These are phyloP conservation scores for Phalangium opilio DNA, from an alignment of 2,888 invertebrate species.

Conservation along the genomic window DNA sequence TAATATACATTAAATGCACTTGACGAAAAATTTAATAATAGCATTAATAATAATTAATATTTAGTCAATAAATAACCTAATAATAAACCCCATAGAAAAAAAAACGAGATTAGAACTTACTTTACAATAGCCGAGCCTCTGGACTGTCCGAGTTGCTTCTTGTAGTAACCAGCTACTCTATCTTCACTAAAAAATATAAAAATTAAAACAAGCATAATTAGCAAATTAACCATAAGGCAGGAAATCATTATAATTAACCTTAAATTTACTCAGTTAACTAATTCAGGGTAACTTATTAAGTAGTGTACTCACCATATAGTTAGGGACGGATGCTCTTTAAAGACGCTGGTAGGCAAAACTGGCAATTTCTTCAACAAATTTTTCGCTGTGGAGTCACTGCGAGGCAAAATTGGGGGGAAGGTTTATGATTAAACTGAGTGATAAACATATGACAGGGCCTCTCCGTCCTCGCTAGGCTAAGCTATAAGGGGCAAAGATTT, in stretches of 20 bases:
- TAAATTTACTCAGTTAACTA: no score
- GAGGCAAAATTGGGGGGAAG: slow-evolving; percentile 8
- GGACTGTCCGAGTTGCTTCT: slow-evolving; percentile 30
- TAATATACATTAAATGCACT: no score
- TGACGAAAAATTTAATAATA: no score
- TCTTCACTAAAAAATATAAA: slow-evolving; percentile 30
- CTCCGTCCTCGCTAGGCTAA: no score
- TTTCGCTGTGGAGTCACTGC: slow-evolving; percentile 32
- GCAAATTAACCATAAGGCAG: slow-evolving; percentile 2
- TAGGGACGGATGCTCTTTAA: slow-evolving; percentile 33
- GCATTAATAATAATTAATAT: no score
- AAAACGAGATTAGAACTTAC: slow-evolving; percentile 27
- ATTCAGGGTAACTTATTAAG: background rate
- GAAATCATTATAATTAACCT: no score
- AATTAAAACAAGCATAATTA: no score
- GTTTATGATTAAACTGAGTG: slow-evolving; percentile 2
- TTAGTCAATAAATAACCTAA: background rate
- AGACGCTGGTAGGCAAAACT: slow-evolving; percentile 32
- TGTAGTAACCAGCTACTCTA: slow-evolving; percentile 33
- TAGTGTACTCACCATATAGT: slow-evolving; percentile 29
- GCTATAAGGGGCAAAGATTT: no score
- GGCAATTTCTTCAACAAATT: slow-evolving; percentile 34
- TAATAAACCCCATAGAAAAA: background rate
- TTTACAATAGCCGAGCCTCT: slow-evolving; percentile 35
- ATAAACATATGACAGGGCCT: no score